These are phyloP conservation scores for Umimayanthus chanpuru DNA, from an alignment of 92 coral and sea anemone genomes.

Conservation along the genomic window DNA sequence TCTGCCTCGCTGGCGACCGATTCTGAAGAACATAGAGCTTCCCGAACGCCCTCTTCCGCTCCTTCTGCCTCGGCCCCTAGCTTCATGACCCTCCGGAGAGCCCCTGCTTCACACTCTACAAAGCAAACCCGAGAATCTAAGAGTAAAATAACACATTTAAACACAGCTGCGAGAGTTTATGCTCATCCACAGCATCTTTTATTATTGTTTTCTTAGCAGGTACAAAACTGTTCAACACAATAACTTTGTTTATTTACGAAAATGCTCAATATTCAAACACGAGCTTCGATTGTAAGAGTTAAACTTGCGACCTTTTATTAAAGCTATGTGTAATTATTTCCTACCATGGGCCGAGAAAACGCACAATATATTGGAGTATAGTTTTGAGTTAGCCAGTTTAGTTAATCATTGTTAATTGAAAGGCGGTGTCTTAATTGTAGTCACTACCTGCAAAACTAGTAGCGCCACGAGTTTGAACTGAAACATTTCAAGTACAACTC, in stretches of 20 bases:
- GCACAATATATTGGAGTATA: no score
- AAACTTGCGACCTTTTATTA: no score
- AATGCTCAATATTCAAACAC: background rate
- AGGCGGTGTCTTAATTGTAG: background rate
- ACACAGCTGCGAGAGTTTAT: background rate
- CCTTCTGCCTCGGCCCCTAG: background rate
- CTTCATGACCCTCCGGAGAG: background rate
- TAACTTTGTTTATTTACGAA: background rate
- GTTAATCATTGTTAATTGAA: background rate
- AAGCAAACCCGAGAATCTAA: background rate
- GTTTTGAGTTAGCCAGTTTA: no score
- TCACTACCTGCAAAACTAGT: background rate
- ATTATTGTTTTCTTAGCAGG: conserved; percentile 10
- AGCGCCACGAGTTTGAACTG: background rate
- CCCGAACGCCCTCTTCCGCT: conserved; percentile 5
- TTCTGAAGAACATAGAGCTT: conserved; percentile 26
- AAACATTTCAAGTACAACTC: no score
- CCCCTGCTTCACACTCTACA: conserved; percentile 18
- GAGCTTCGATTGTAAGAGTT: no score
- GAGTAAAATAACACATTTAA: no score
- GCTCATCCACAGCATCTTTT: background rate
- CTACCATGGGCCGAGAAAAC: no score
- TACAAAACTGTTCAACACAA: conserved; percentile 2
- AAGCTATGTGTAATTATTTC: no score
- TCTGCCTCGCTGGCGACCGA: background rate